Percentiles rank a stretch among this genome's conserved stretches.
Evolutionary conservation across 1,140 invertebrate genomes (phyloP).

Genomic region (Neodiprion fabricii): DNA sequence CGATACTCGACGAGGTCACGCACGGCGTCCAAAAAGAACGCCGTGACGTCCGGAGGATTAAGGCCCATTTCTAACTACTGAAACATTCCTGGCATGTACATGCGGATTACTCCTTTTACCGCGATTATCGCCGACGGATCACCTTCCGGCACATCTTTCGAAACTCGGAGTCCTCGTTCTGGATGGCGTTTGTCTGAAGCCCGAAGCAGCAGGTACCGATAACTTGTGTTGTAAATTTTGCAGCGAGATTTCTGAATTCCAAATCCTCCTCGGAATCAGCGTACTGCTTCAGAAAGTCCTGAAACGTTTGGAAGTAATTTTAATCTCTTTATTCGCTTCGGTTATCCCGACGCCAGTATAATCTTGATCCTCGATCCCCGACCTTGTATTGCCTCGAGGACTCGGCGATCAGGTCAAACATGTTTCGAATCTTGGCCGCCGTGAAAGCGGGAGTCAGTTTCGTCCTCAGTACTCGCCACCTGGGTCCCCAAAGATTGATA

Average conservation of each 20-base stretch:
- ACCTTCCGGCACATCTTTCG: conserved; percentile 42
- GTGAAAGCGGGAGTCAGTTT: conserved; percentile 58
- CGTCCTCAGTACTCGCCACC: conserved; percentile 56
- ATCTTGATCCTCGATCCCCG: neutral
- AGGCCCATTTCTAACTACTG: conserved; percentile 20
- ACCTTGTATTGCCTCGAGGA: conserved; percentile 28
- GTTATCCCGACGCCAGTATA: neutral
- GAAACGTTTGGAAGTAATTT: conserved; percentile 9
- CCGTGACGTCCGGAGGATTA: conserved; percentile 10
- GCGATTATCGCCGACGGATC: conserved; percentile 24
- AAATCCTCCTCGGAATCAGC: conserved; percentile 29
- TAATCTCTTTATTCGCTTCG: conserved; percentile 8
- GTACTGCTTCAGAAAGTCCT: conserved; percentile 30
- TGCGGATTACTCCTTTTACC: conserved; percentile 25
- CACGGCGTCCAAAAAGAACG: conserved; percentile 28
- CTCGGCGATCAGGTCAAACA: conserved; percentile 43
- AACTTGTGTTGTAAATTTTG: conserved; percentile 62
- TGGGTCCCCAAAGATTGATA: conserved; percentile 38
- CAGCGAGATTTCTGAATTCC: conserved; percentile 49
- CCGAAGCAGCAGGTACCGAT: conserved; percentile 60
- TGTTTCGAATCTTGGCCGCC: conserved; percentile 55
- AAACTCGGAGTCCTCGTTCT: conserved; percentile 55
- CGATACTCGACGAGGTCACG: conserved; percentile 30
- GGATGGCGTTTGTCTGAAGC: conserved; percentile 53
- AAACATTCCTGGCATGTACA: conserved; percentile 24